phyloP scores from a whole-genome alignment of 2,888 invertebrate genomes.

The Slavum lentiscoides region DNA sequence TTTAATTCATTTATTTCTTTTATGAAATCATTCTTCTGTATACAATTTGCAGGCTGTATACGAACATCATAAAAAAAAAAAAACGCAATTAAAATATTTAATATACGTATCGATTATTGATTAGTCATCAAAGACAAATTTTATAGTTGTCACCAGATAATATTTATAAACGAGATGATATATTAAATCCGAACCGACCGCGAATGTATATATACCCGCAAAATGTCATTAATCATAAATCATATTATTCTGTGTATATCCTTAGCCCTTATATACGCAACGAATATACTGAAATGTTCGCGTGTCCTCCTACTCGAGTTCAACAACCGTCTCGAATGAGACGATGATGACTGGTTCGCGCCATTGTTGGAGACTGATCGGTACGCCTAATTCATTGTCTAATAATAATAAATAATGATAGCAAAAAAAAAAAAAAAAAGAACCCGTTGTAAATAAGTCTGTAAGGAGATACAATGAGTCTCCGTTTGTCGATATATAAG shows the following conservation, averaged over 20 bases:
- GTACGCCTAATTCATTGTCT: slow-evolving; percentile 45
- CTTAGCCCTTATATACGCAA: slow-evolving; percentile 25
- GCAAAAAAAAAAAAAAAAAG: slow-evolving; percentile 23
- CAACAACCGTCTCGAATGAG: slow-evolving; percentile 50
- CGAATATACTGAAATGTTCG: slow-evolving; percentile 35
- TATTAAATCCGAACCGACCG: slow-evolving; percentile 11
- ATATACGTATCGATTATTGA: slow-evolving; percentile 1
- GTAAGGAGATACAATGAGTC: slow-evolving; percentile 8
- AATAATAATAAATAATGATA: slow-evolving; percentile 43
- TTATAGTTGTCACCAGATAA: neutral
- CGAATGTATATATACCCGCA: neutral
- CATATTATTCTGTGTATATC: slow-evolving; percentile 7
- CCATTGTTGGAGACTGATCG: slow-evolving; percentile 43
- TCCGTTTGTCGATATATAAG: slow-evolving; percentile 26
- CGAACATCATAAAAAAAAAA: neutral
- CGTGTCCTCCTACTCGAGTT: slow-evolving; percentile 51
- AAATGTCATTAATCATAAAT: slow-evolving; percentile 40
- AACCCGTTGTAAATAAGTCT: slow-evolving; percentile 32
- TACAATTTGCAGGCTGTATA: neutral
- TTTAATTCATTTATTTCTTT: too few relatives aligned
- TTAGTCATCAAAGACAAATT: slow-evolving; percentile 5
- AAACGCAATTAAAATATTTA: slow-evolving; percentile 12
- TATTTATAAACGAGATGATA: slow-evolving; percentile 34
- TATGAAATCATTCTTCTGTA: neutral
- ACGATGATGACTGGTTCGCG: slow-evolving; percentile 47